Evolutionary conservation across 2,113 vertebrate species (phyloP).

Genomic region (Ochotona curzoniae): DNA sequence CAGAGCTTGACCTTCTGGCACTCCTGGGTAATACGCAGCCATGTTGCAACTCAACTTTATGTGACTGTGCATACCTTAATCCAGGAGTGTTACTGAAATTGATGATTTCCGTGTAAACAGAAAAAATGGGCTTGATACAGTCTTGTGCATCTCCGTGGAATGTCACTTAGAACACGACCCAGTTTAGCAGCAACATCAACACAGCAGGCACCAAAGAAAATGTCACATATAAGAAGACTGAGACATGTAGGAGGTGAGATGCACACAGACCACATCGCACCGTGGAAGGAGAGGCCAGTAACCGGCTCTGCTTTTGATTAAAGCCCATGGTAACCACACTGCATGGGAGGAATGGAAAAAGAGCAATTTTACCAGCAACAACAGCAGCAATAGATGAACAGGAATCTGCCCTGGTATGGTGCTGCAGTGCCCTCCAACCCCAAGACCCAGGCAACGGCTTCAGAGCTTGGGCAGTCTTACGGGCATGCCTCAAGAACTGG

Average conservation of each 20-base stretch:
- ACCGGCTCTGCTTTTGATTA: background rate
- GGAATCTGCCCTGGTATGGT: background rate
- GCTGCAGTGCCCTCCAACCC: background rate
- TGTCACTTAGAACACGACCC: constrained; percentile 30
- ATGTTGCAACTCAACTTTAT: background rate
- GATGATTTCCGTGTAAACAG: background rate
- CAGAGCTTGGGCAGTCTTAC: background rate
- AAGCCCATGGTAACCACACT: background rate
- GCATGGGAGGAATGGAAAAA: background rate
- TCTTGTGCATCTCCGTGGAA: background rate
- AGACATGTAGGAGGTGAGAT: background rate
- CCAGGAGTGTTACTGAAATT: background rate
- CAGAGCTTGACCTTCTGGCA: background rate
- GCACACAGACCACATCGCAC: background rate
- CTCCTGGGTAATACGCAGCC: rapidly evolving
- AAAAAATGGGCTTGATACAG: background rate
- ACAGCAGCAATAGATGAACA: background rate
- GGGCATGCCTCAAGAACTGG: background rate
- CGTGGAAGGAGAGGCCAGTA: background rate
- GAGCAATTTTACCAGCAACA: background rate
- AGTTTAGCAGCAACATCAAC: constrained; percentile 1
- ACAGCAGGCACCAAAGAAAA: constrained; percentile 15
- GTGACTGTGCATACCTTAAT: background rate
- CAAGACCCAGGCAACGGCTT: background rate
- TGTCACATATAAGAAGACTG: background rate